Evolutionary conservation across 2,888 invertebrate species (phyloP).

Genomic region (Epirrhoe tristata): DNA sequence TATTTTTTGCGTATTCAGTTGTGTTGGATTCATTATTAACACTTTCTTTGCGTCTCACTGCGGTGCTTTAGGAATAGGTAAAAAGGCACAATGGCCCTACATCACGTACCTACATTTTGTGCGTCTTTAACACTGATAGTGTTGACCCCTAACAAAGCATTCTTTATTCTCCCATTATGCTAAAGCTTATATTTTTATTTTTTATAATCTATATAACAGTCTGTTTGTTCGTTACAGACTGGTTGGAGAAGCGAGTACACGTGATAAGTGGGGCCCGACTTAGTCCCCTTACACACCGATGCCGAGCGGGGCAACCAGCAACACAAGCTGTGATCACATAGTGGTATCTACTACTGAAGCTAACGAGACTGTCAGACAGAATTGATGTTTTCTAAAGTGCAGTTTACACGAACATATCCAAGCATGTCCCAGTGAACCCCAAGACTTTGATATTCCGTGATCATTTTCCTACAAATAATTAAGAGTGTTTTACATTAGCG

Average conservation of each 20-base stretch:
- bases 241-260: constrained; percentile 97
- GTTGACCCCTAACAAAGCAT: too few species aligned
- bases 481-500: constrained; percentile 81
- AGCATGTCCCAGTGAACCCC: constrained; percentile 61
- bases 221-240: constrained; percentile 86
- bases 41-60: too few species aligned
- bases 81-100: too few species aligned
- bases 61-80: too few species aligned
- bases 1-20: too few species aligned
- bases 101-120: too few species aligned
- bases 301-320: constrained; percentile 34
- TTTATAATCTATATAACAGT: neutral
- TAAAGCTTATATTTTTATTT: neutral
- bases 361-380: constrained; percentile 80
- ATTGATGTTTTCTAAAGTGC: constrained; percentile 76
- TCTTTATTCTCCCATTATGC: neutral
- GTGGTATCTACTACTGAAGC: constrained; percentile 47
- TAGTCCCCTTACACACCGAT: constrained; percentile 41
- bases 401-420: constrained; percentile 71
- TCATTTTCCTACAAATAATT: constrained; percentile 76
- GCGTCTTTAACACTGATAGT: too few species aligned
- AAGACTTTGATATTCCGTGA: constrained; percentile 75
- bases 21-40: too few species aligned
- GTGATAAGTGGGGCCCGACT: constrained; percentile 89
- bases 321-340: constrained; percentile 69